phyloP scores from a whole-genome alignment of 2,113 vertebrate genomes.

The Pterocles gutturalis region DNA sequence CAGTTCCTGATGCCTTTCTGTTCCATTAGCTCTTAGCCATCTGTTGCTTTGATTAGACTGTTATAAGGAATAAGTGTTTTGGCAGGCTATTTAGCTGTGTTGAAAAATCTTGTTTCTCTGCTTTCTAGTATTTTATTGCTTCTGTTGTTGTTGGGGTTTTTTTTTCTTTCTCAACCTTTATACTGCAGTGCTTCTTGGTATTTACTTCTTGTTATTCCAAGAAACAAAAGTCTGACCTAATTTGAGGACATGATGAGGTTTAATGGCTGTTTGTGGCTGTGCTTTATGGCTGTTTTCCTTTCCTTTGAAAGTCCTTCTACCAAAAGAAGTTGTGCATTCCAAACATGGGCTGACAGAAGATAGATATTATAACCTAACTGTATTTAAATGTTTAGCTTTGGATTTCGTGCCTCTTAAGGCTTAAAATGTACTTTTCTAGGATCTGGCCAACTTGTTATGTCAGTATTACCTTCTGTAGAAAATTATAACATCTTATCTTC shows the following conservation, averaged over 20 bases:
- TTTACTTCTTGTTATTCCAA: neutral
- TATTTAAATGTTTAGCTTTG: conserved; percentile 11
- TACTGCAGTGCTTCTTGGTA: neutral
- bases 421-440: neutral
- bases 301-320: neutral
- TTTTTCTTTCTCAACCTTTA: neutral
- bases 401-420: neutral
- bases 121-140: conserved; percentile 67
- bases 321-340: neutral
- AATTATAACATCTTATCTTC: neutral
- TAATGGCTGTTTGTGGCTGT: neutral
- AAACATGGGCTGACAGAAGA: neutral
- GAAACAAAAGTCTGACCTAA: neutral
- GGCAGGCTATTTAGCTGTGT: conserved; percentile 64
- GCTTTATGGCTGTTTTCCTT: neutral
- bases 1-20: conserved; percentile 52
- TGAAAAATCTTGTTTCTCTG: conserved; percentile 69
- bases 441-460: neutral
- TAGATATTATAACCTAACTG: neutral
- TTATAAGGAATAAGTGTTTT: conserved; percentile 67
- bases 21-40: conserved; percentile 69
- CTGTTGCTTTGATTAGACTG: conserved; percentile 76
- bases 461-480: neutral
- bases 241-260: neutral
- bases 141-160: neutral